Conservation (phyloP, 2,797 vertebrate species). For the Chelon labrosus region DNA sequence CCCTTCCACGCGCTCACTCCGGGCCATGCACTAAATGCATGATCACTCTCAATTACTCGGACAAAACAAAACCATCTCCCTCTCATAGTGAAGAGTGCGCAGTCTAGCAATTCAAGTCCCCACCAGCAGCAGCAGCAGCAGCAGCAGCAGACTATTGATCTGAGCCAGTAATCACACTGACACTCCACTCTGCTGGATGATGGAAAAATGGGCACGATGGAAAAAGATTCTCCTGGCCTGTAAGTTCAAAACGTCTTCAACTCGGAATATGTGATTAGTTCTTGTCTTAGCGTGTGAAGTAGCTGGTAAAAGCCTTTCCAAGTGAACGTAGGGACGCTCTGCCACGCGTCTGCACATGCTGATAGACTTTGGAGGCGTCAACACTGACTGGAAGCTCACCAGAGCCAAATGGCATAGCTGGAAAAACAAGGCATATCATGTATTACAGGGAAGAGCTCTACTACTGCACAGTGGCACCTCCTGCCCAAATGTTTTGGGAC, state of each 20-base stretch:
- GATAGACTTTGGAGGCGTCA: constrained; percentile 35
- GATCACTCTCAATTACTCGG: constrained; percentile 38
- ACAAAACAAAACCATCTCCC: constrained; percentile 42
- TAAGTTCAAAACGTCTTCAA: constrained; percentile 25
- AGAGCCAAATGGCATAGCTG: constrained; percentile 32
- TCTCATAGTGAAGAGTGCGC: constrained; percentile 10
- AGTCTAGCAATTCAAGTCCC: constrained; percentile 52
- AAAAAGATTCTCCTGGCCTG: constrained; percentile 36
- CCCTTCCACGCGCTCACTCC: constrained; percentile 8
- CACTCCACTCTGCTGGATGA: constrained; percentile 68
- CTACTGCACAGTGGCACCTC: constrained; percentile 65
- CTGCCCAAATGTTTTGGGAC: neutral
- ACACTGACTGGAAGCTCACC: constrained; percentile 30
- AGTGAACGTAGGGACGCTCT: constrained; percentile 27
- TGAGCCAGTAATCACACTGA: constrained; percentile 58
- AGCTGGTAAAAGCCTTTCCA: constrained; percentile 38
- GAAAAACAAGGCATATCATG: constrained; percentile 30
- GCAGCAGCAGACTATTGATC: constrained; percentile 63
- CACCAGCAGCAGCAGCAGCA: constrained; percentile 31
- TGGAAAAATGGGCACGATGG: constrained; percentile 63
- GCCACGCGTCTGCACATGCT: constrained; percentile 3
- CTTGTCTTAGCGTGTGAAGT: constrained; percentile 34
- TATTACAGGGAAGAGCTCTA: constrained; percentile 46
- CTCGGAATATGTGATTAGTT: constrained; percentile 7
- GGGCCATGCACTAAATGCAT: constrained; percentile 18